Base-by-base conservation (phyloP, 2,797 vertebrate genomes). In the Sebastes steindachneri region DNA sequence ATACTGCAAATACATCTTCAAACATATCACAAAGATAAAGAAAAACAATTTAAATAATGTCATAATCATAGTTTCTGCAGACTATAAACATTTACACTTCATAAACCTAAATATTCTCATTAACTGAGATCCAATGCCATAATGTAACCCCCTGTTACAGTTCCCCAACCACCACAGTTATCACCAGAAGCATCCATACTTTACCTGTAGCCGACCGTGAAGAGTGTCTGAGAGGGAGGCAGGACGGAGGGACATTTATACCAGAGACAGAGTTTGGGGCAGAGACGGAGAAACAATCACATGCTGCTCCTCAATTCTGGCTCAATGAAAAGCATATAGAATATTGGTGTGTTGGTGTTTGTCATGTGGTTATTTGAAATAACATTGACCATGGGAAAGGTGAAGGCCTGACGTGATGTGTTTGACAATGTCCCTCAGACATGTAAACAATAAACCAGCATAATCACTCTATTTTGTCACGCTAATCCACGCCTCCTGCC, bases 321-420 rank as follows among this genome's bases (percentile, higher is more conserved):
- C 3, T 58, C 14, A 75, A 9, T 58, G 67, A 68, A 64, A 82
- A 85, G 37, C 79, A 79, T 62, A 78, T 72, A 64, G 53, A 45
- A 54, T 45, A 29, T 63, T 48, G 45, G 57, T 15, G 71, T 59
- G 72, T 28, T 19, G 33, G 41, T 65, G 12, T 71, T 71, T 67
- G 25, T 14, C 19, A 2, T 29, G 55, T 9, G 9, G 7, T 68
- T 51, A 29, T n/a, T 54, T 51, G n/a, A 4, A 35, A 63, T 58
- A 23, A 55, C 26, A 28, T 8, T 7, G 8, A 54, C 21, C 29
- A 35, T 12, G 25, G 8, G 5, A 25, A 51, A 21, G 73, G 60
- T 41, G 60, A 23, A 37, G 23, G 29, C 33, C 29, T 7, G 25
- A n/a, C 3, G 0, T 45, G 25, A 9, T 15, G 5, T 33, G 25